phyloP scores from a whole-genome alignment of 2,113 vertebrate species.

The Tor tambroides region DNA sequence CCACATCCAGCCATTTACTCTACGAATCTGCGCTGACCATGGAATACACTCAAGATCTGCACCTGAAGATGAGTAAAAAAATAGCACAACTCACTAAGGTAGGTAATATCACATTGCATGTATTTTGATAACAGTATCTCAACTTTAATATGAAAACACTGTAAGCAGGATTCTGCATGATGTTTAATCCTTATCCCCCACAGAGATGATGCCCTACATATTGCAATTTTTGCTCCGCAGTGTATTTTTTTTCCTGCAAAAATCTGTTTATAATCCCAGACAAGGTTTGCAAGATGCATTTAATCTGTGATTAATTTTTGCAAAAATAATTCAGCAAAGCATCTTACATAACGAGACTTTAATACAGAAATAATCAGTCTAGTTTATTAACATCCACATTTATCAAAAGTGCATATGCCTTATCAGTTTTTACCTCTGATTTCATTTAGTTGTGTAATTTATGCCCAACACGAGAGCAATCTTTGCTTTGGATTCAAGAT shows the following conservation, averaged over 20 bases:
- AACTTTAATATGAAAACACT: constrained; percentile 9
- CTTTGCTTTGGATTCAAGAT: not conserved
- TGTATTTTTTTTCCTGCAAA: constrained; percentile 4
- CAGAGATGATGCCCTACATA: constrained; percentile 35
- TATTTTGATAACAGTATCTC: not conserved
- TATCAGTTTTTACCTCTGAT: not conserved
- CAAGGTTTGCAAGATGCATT: not conserved
- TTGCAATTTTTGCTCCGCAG: constrained; percentile 1
- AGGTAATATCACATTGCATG: not conserved
- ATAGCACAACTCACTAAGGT: constrained; percentile 98
- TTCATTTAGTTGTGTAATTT: not conserved
- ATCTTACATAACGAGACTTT: constrained; percentile 10
- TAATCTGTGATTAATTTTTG: not conserved
- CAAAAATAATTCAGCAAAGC: not conserved
- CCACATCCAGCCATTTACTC: constrained; percentile 70
- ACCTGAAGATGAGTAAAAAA: constrained; percentile 98
- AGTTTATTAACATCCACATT: not conserved
- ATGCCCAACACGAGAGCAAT: not conserved
- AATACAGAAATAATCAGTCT: not conserved
- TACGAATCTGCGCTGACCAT: constrained; percentile 73
- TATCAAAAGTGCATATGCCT: not conserved
- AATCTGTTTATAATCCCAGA: not conserved
- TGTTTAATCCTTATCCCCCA: constrained; percentile 34
- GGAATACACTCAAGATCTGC: constrained; percentile 90
- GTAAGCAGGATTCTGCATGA: constrained; percentile 1